Base-by-base conservation (phyloP, 1,140 invertebrate species). In the Ridgeia piscesae region DNA sequence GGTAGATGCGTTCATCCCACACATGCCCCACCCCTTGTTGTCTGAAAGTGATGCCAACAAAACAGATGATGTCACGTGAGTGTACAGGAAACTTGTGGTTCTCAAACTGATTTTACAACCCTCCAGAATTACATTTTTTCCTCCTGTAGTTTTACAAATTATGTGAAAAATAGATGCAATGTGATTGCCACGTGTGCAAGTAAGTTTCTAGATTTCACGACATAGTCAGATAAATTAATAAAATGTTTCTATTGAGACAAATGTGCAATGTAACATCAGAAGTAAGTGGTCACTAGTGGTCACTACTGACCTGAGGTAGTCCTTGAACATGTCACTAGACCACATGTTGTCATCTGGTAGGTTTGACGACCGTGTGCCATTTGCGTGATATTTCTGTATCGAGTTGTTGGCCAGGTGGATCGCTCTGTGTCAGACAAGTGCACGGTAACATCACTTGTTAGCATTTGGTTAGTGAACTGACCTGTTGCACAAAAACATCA, bases 351-450 rank as follows among this genome's bases (percentile, higher is more conserved):
- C 97, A 91, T 96, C 96, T 17, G 98, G 97, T 58, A 98, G 95
- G 6, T 97, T 96, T 94, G 97, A 97, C 94, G 98, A 97, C 91
- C 98, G 96, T 34, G 11, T 93, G 93, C 97, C 97, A 95, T 99
- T 99, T 94, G 97, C 97, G 94, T 99, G 99, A 95, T 98, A 97
- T 94, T 98, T 98, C 96, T 99, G 98, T 42, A 99, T 97, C 2
- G 98, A 98, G 96, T 99, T 98, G 96, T 99, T 99, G 88, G 98
- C 98, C 9, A 99, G 96, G 96, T 99, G 98, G 91, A 99, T 97
- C 0, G 98, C 93, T 96, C 93, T 93, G 58, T 33, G 34, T 93
- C 34, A 92, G n/a, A n/a, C n/a, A n/a, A n/a, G n/a, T n/a, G n/a
- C n/a, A n/a, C n/a, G n/a, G n/a, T n/a, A n/a, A n/a, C n/a, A n/a